Evolutionary conservation across 2,888 invertebrate species (phyloP), one percentile per base, ranked within the genome.

Genomic region (Agonopterix heracliana): DNA sequence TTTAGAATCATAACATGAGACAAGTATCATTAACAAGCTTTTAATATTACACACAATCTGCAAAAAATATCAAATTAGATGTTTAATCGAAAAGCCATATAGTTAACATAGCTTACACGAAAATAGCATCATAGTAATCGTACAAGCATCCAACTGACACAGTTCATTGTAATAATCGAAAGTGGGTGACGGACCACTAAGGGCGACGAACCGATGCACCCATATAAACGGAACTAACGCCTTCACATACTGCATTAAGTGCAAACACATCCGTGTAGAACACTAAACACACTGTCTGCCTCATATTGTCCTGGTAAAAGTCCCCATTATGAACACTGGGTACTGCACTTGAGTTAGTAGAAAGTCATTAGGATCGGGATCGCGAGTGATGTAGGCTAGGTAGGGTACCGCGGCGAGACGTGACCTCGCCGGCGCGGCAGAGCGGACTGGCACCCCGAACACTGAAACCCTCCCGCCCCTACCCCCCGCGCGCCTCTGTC

Each of bases 131-230:
- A 66, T 72, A 69, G 60, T 64, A 62, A 54, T 13, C 26, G 41
- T 40, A 36, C 36, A 47, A n/a, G 12, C 44, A 48, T 49, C 53
- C 50, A 57, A 63, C 56, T 60, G 56, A 60, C 65, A 66, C 63
- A 61, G 66, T 65, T 68, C 67, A 62, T 68, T 72, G 60, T 77
- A 73, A 79, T 79, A 69, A 74, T 74, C 59, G 63, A 71, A 81
- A 78, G 74, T 75, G 67, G 74, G 74, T 74, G 73, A 77, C 71
- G 72, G 71, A 73, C 71, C 68, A 68, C 71, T 66, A 62, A 65
- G 71, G 67, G 63, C 72, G 69, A 68, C 68, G 71, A 75, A 73
- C 78, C 69, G 68, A 64, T 77, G 83, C 83, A 83, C 78, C 81
- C 83, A 78, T 81, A 81, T 50, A 80, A 81, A 77, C 66, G 60